phyloP scores from a whole-genome alignment of 2,888 invertebrate species.

The Athalia circularis region DNA sequence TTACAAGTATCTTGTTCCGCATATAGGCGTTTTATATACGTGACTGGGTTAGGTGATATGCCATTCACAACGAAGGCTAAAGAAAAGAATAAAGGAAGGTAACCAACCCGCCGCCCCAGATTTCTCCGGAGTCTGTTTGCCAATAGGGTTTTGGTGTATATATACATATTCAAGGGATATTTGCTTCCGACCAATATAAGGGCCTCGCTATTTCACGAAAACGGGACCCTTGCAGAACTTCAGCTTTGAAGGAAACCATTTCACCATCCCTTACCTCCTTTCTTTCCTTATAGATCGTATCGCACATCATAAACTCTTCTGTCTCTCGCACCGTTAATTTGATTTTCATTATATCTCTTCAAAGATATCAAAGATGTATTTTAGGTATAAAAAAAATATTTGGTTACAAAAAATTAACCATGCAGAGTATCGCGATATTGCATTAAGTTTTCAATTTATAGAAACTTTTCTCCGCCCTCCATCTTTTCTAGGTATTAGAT shows the following conservation, averaged over 20 bases:
- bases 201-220: constrained; percentile 5
- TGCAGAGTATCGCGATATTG: too few species aligned
- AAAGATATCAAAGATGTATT: not conserved
- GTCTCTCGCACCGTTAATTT: not conserved
- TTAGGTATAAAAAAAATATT: not conserved
- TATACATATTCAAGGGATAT: constrained; percentile 24
- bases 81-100: not conserved
- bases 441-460: too few species aligned
- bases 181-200: constrained; percentile 39
- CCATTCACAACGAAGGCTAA: not conserved
- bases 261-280: not conserved
- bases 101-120: constrained; percentile 1
- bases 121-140: constrained; percentile 36
- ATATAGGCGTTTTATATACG: not conserved
- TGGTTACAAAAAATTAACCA: not conserved
- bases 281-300: too few species aligned
- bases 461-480: too few species aligned
- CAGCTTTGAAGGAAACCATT: constrained; percentile 19
- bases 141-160: constrained; percentile 12
- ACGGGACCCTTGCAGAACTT: not conserved
- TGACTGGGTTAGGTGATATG: constrained; percentile 6
- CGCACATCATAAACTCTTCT: not conserved
- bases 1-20: not conserved
- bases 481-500: too few species aligned
- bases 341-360: constrained; percentile 1